These are phyloP conservation scores for Pristiophorus japonicus DNA, from an alignment of 2,113 vertebrate genomes.

Conservation along the genomic window DNA sequence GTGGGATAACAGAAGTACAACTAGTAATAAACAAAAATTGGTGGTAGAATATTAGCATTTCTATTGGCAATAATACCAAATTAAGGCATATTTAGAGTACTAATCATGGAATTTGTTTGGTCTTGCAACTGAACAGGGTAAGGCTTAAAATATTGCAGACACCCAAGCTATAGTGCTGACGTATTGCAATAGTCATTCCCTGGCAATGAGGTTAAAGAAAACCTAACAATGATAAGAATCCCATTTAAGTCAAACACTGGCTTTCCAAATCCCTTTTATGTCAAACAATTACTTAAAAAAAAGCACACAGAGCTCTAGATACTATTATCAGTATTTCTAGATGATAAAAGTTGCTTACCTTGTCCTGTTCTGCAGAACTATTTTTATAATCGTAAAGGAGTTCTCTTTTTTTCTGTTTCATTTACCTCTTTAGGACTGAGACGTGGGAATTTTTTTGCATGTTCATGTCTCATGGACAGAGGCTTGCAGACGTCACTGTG, in stretches of 20 bases:
- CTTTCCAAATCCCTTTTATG: neutral
- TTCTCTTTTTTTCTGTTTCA: neutral
- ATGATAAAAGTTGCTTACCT: slow-evolving; percentile 13
- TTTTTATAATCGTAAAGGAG: neutral
- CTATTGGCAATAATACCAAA: neutral
- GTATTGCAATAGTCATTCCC: neutral
- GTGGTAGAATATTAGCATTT: neutral
- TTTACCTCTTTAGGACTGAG: slow-evolving; percentile 34
- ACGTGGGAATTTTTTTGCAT: slow-evolving; percentile 13
- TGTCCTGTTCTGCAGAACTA: slow-evolving; percentile 4
- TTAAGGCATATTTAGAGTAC: neutral
- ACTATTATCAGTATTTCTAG: neutral
- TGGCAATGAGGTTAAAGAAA: slow-evolving; percentile 23
- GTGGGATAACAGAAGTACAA: neutral
- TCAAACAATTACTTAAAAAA: neutral
- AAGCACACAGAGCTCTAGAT: neutral
- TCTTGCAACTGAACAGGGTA: neutral
- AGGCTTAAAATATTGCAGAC: slow-evolving; percentile 16
- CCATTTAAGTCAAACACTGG: neutral
- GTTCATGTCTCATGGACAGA: slow-evolving; percentile 26
- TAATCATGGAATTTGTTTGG: neutral
- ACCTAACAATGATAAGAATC: neutral
- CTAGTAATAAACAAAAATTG: neutral
- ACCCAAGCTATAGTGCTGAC: neutral
- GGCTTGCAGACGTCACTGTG: slow-evolving; percentile 46